These are phyloP conservation scores for Neofelis nebulosa DNA, from an alignment of 2,113 vertebrate species.

Conservation along the genomic window DNA sequence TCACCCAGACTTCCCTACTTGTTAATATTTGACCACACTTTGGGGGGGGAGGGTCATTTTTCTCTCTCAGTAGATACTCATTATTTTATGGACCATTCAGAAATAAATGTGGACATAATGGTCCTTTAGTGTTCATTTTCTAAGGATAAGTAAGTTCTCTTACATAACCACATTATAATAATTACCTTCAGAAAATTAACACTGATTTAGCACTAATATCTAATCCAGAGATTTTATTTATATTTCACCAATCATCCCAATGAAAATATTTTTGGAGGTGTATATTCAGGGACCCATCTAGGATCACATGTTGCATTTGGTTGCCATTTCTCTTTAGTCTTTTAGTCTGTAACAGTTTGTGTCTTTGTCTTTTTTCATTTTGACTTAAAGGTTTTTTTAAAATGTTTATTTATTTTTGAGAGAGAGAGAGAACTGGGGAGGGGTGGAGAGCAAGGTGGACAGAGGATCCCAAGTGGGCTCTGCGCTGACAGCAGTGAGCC, in stretches of 20 bases:
- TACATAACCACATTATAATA: background rate
- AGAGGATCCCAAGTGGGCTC: too few species aligned
- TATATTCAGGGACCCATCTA: background rate
- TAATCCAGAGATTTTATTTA: background rate
- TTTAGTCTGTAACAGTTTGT: background rate
- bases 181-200: background rate
- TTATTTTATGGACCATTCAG: background rate
- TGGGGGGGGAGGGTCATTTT: background rate
- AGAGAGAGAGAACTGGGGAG: too few species aligned
- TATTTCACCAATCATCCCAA: background rate
- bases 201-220: background rate
- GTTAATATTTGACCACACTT: background rate
- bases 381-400: too few species aligned
- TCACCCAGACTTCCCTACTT: background rate
- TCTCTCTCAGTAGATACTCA: background rate
- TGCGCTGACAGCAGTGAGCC: too few species aligned
- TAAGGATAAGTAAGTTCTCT: conserved; percentile 9
- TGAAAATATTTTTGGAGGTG: background rate
- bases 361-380: background rate
- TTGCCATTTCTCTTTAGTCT: background rate
- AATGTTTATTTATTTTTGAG: too few species aligned
- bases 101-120: background rate
- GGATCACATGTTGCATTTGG: background rate
- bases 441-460: too few species aligned
- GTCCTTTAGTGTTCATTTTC: background rate